Percentiles rank a stretch among this genome's conserved stretches.
phyloP scores from a whole-genome alignment of 2,888 invertebrate genomes.

The Drosophila macrospina region DNA sequence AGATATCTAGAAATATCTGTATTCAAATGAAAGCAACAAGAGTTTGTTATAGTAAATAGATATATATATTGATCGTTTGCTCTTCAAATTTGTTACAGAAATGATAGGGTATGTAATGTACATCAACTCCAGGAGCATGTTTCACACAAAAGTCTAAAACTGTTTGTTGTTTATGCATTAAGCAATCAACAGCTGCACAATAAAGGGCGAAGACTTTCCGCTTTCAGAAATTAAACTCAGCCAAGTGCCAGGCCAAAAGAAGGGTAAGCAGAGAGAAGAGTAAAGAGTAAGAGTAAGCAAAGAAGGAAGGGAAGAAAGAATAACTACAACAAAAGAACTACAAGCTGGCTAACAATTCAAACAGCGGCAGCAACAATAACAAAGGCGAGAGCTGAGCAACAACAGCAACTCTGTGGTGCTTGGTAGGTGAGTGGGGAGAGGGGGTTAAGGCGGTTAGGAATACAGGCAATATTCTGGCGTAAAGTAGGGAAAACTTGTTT shows the following conservation, averaged over 20 bases:
- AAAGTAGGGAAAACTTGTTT: conserved; percentile 41
- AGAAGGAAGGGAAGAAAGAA: background rate
- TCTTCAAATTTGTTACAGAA: too few relatives aligned
- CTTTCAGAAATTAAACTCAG: conserved; percentile 31
- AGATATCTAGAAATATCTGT: background rate
- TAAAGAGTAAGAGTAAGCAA: background rate
- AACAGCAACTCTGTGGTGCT: conserved; percentile 23
- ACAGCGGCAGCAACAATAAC: conserved; percentile 32
- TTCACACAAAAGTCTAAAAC: background rate
- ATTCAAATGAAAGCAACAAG: too few relatives aligned
- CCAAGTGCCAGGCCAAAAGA: conserved; percentile 9
- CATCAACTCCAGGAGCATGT: too few relatives aligned
- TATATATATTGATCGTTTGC: too few relatives aligned
- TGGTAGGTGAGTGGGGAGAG: background rate
- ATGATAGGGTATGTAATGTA: too few relatives aligned
- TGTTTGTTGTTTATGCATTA: conserved; percentile 32
- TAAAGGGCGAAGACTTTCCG: conserved; percentile 20
- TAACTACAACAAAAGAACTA: conserved; percentile 46
- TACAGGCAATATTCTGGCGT: conserved; percentile 29
- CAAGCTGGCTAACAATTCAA: conserved; percentile 61
- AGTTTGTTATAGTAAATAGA: too few relatives aligned
- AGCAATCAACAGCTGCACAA: conserved; percentile 37
- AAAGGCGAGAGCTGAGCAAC: conserved; percentile 51
- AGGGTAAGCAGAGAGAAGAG: background rate
- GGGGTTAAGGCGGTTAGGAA: conserved; percentile 32